Conservation (phyloP, 2,797 vertebrate genomes). For the Podarcis siculus region DNA sequence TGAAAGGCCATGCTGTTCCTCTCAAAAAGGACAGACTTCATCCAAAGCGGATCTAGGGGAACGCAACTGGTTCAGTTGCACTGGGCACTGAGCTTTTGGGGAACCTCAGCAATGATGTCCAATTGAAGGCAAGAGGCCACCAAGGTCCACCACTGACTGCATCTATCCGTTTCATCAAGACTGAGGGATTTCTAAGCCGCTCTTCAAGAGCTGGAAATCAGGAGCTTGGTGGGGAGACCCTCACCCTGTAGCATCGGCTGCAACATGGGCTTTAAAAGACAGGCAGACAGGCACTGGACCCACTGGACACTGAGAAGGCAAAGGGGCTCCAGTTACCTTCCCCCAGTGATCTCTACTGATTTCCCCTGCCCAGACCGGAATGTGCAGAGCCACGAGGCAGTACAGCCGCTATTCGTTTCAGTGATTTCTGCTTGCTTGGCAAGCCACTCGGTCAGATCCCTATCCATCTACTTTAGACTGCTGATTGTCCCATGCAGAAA, state of each 20-base stretch:
- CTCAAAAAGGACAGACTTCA: neutral
- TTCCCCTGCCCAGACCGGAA: accelerated
- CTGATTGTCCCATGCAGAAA: accelerated
- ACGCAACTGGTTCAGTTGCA: no score
- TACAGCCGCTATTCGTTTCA: neutral
- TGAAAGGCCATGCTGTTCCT: neutral
- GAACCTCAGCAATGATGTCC: no score
- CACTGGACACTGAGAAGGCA: neutral
- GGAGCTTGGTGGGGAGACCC: neutral
- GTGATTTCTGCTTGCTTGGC: neutral
- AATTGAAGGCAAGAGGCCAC: no score
- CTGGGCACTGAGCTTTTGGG: no score
- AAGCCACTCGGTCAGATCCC: neutral
- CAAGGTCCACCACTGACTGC: no score
- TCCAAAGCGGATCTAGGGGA: no score
- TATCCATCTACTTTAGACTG: accelerated
- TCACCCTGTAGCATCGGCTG: accelerated
- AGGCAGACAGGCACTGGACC: neutral
- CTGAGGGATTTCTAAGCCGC: neutral
- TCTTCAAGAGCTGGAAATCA: neutral
- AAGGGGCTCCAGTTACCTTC: neutral
- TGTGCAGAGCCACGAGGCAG: neutral
- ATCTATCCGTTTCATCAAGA: accelerated
- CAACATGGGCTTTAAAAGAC: accelerated
- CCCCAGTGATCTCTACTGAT: no score